Conservation (phyloP, 2,797 vertebrate genomes). For the Falco berigora region DNA sequence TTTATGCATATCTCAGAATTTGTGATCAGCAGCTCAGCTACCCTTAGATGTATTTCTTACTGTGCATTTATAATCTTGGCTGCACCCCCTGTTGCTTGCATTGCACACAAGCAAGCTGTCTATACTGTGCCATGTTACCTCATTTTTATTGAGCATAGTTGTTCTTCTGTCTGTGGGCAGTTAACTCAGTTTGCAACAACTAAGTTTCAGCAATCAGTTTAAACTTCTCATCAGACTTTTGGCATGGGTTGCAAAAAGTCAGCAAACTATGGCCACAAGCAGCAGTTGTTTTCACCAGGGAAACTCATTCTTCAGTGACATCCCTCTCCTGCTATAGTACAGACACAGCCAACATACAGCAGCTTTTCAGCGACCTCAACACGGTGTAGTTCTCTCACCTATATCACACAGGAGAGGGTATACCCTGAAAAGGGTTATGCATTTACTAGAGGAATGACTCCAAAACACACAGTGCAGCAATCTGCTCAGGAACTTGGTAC, state of each 20-base stretch:
- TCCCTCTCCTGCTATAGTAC: background rate
- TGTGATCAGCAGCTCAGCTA: background rate
- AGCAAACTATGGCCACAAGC: conserved; percentile 29
- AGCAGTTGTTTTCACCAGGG: background rate
- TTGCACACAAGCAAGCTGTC: background rate
- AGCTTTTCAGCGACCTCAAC: background rate
- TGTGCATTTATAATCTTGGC: background rate
- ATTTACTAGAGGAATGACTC: conserved; percentile 36
- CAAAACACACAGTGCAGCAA: conserved; percentile 28
- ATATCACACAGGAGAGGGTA: background rate
- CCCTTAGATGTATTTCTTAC: background rate
- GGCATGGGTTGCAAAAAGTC: conserved; percentile 5
- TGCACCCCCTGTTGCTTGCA: background rate
- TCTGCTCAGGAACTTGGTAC: background rate
- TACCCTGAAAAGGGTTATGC: background rate
- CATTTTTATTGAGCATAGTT: background rate
- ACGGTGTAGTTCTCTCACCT: background rate
- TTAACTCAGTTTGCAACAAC: conserved; percentile 36
- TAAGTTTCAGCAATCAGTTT: conserved; percentile 19
- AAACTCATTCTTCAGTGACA: background rate
- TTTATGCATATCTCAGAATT: background rate
- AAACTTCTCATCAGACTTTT: conserved; percentile 27
- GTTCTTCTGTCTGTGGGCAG: conserved; percentile 17
- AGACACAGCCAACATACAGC: background rate
- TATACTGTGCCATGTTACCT: background rate